Evolutionary conservation across 2,888 invertebrate genomes (phyloP), one percentile per base, ranked within the genome.

Genomic region (Eulithis prunata): DNA sequence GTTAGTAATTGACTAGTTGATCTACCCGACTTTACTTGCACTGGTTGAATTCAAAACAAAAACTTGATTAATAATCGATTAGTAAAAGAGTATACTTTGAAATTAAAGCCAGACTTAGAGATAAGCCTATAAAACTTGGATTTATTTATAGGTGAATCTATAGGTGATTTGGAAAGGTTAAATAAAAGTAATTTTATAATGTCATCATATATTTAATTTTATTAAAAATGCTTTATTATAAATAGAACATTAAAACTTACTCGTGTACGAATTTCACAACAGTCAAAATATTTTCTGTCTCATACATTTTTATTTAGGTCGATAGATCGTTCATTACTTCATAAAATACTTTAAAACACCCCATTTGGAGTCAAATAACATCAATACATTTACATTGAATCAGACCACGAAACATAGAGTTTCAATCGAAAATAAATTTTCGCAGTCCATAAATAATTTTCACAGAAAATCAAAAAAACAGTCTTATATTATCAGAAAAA

Each of bases 201-300:
- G 76, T 83, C 82, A 82, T 83, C 75, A 75, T 89, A 38, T 89
- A 88, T 90, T 54, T 49, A 49, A 11, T 49, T 56, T 91, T 85
- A 85, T 86, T 14, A 57, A 67, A 91, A 91, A 91, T 90, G 88
- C 87, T 83, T 90, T 83, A 83, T 86, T 90, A 89, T 91, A 91
- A 91, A 92, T 90, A 88, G 81, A 87, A 89, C 83, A 84, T 88
- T 85, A 87, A 76, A 75, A 86, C 84, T 86, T 87, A 88, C 77
- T 83, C 80, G 73, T 72, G 74, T 81, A 84, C 76, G 79, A 84
- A 80, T 79, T 84, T 82, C 86, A 83, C 82, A 86, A 86, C 84
- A 86, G 78, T 83, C 82, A 81, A 81, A 67, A 70, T 62, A 70
- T 75, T 71, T 66, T 73, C 73, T 74, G 70, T 71, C 65, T 64